A percentile compares a stretch with the other conserved stretches of the same genome.
Conservation (phyloP, 1,140 invertebrate genomes). For the Samia ricini region DNA sequence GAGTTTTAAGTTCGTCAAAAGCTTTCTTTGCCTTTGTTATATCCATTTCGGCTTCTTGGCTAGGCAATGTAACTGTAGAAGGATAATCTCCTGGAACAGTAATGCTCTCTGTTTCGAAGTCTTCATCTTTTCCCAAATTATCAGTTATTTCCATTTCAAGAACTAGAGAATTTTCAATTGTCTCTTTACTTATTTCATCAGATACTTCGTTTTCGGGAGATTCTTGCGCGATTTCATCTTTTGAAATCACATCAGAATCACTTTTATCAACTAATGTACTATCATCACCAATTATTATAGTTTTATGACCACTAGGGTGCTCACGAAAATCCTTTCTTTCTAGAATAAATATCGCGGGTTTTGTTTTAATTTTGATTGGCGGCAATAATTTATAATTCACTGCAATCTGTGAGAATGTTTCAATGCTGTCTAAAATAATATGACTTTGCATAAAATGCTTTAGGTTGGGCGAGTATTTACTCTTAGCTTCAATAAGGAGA, state of each 20-base stretch:
- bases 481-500: slow-evolving; percentile 88
- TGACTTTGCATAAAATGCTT: slow-evolving; percentile 85
- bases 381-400: slow-evolving; percentile 88
- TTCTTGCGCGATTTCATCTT: slow-evolving; percentile 8
- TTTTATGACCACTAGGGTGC: slow-evolving; percentile 24
- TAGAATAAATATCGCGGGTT: slow-evolving; percentile 87
- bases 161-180: neutral
- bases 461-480: slow-evolving; percentile 86
- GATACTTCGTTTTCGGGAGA: slow-evolving; percentile 16
- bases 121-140: neutral
- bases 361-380: slow-evolving; percentile 88
- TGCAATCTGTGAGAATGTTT: slow-evolving; percentile 89
- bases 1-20: slow-evolving; percentile 48
- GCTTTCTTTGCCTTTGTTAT: slow-evolving; percentile 39
- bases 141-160: neutral
- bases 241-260: neutral
- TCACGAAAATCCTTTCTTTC: slow-evolving; percentile 77
- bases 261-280: slow-evolving; percentile 8
- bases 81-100: neutral
- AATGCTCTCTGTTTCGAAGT: neutral
- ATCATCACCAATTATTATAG: slow-evolving; percentile 14
- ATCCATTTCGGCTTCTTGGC: slow-evolving; percentile 7
- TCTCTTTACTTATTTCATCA: slow-evolving; percentile 8
- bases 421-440: slow-evolving; percentile 85
- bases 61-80: neutral